A percentile compares a stretch with the other conserved stretches of the same genome.
These are phyloP conservation scores for Dryobota labecula DNA, from an alignment of 2,888 invertebrate species.

Conservation along the genomic window DNA sequence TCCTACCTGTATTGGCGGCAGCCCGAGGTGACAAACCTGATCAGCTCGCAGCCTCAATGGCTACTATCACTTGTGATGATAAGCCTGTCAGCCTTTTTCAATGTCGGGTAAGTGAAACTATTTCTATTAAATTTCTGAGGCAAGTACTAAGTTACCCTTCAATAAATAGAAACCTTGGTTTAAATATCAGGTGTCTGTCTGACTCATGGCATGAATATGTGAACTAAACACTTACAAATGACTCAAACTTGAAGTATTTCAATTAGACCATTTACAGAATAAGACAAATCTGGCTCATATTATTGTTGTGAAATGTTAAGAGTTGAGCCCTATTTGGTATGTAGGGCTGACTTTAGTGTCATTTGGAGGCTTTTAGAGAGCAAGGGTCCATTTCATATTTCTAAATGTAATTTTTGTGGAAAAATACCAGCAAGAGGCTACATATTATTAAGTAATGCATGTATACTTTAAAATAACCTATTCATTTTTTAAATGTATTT, in stretches of 20 bases:
- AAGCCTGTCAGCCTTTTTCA: conserved; percentile 96
- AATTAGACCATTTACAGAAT: background rate
- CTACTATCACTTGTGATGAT: conserved; percentile 92
- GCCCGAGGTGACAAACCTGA: conserved; percentile 92
- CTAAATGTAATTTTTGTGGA: background rate
- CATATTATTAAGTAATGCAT: background rate
- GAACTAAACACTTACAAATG: conserved; percentile 9
- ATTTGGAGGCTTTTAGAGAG: too few relatives aligned
- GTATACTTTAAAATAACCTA: background rate
- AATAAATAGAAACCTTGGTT: conserved; percentile 15
- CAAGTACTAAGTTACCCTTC: background rate
- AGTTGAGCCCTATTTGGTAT: background rate
- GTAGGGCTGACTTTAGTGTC: background rate
- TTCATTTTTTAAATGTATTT: background rate
- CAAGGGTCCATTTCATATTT: background rate
- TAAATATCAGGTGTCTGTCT: conserved; percentile 17
- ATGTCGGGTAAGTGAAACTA: conserved; percentile 92
- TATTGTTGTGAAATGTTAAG: background rate
- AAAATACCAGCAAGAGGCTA: background rate
- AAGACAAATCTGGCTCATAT: background rate
- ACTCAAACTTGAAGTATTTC: conserved; percentile 21
- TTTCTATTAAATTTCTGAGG: conserved; percentile 1
- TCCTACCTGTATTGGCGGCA: conserved; percentile 93
- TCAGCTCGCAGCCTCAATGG: conserved; percentile 93
- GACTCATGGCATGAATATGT: conserved; percentile 38